Conservation (phyloP, 2,113 vertebrate species). For the Tylochromis polylepis region DNA sequence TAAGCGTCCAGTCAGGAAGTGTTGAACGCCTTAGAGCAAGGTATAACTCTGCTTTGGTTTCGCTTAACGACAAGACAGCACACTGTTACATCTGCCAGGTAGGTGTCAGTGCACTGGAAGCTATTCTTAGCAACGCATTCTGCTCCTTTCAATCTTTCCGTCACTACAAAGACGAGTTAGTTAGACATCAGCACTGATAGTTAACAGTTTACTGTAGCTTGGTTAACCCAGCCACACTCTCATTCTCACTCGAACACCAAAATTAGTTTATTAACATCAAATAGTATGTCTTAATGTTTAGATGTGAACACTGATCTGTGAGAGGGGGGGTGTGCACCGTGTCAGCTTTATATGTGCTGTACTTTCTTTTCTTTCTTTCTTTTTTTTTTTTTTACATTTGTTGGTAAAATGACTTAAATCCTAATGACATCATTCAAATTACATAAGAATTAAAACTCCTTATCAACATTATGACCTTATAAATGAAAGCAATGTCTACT, state of each 20-base stretch:
- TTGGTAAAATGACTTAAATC: background rate
- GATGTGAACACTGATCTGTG: background rate
- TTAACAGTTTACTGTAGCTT: background rate
- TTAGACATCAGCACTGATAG: background rate
- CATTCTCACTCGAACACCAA: background rate
- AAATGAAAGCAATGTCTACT: background rate
- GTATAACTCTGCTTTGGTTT: background rate
- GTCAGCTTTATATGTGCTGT: background rate
- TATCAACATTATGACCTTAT: background rate
- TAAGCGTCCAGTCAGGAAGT: background rate
- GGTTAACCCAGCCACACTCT: background rate
- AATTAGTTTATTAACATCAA: background rate
- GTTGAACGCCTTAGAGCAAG: background rate
- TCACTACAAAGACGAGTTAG: background rate
- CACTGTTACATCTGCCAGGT: background rate
- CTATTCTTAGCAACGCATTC: background rate
- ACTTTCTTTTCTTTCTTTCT: too few species aligned
- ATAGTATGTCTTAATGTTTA: background rate
- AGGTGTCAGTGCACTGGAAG: background rate
- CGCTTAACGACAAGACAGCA: background rate
- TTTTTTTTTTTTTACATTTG: background rate
- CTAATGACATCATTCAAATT: background rate
- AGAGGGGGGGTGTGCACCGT: background rate
- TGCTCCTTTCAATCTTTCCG: background rate
- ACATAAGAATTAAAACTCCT: background rate